Evolutionary conservation across 2,797 vertebrate species (phyloP), one percentile per base, ranked within the genome.

Genomic region (Adelosebastes latens): DNA sequence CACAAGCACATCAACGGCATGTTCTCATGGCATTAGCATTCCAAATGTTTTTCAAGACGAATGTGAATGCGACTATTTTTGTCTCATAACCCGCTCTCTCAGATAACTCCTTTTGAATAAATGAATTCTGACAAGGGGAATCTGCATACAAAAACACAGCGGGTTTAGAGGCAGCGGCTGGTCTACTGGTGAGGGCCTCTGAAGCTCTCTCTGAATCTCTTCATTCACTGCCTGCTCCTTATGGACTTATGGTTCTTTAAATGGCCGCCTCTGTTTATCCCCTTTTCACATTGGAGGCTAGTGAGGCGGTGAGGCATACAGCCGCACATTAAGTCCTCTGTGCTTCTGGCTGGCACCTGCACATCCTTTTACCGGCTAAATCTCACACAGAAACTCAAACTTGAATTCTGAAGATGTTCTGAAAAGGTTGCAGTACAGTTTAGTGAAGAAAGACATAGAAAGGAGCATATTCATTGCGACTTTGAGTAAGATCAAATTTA

Each of bases 61-160:
- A 93, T 79, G 87, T 94, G 89, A 95, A 93, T 93, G 91, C 83
- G 61, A 87, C 94, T 95, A 94, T 95, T 94, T 95, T 91, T 78
- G 92, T 93, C 93, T 79, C 64, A 31, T 85, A 89, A 89, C 85
- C 76, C 61, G 75, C 85, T 74, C 93, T 91, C 93, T 93, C 90
- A 79, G 90, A 93, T 93, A 93, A 92, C 92, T 89, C 81, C 64
- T 70, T 87, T 65, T 89, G 89, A 93, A 94, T 94, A 92, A 91
- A 95, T 95, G 91, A 91, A 94, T 95, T 92, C 90, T 93, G 94
- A 95, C 92, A 92, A 94, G 92, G 87, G 87, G 88, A 89, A 94
- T 95, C 92, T 92, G 94, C 94, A 95, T 95, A 93, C 90, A 95
- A 93, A 93, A 95, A 95, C 93, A 93, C 92, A 92, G 92, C 88